Evolutionary conservation across 2,888 invertebrate species (phyloP), one percentile per base, ranked within the genome.

Genomic region (Ectobius pallidus): DNA sequence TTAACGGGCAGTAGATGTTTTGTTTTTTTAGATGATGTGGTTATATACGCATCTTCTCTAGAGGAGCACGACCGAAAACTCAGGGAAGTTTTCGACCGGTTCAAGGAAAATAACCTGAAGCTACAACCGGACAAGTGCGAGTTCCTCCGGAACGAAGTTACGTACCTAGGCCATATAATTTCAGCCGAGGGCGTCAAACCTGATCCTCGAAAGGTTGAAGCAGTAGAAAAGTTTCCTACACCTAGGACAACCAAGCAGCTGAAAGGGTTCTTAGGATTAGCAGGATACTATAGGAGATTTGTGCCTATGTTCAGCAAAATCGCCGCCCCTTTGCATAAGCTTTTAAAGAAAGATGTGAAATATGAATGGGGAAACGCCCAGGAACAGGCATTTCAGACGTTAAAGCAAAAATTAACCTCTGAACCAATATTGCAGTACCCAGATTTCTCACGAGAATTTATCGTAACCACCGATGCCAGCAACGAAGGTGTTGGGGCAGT

Each of bases 231-330:
- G n/a, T n/a, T n/a, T n/a, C n/a, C n/a, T n/a, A n/a, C n/a, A n/a
- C n/a, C n/a, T n/a, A n/a, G 62, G 49, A 75, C 76, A n/a, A n/a
- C n/a, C n/a, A n/a, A 73, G 73, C 30, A 68, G 74, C 16, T 73
- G 74, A 7, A 75, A 69, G 78, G 67, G 73, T n/a, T 83, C 82
- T 52, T 82, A 22, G 82, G 82, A 1, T n/a, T n/a, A n/a, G n/a
- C n/a, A n/a, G n/a, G n/a, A n/a, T n/a, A n/a, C n/a, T n/a, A n/a
- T n/a, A n/a, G n/a, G n/a, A n/a, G n/a, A n/a, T n/a, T n/a, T n/a
- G n/a, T n/a, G n/a, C n/a, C n/a, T n/a, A n/a, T n/a, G n/a, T n/a
- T n/a, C n/a, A n/a, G n/a, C n/a, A n/a, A n/a, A n/a, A n/a, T n/a
- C n/a, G n/a, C n/a, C n/a, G 75, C 78, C 74, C 80, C 79, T 1